Evolutionary conservation across 2,113 vertebrate species (phyloP), one percentile per base, ranked within the genome.

Genomic region (Typhlomys cinereus): DNA sequence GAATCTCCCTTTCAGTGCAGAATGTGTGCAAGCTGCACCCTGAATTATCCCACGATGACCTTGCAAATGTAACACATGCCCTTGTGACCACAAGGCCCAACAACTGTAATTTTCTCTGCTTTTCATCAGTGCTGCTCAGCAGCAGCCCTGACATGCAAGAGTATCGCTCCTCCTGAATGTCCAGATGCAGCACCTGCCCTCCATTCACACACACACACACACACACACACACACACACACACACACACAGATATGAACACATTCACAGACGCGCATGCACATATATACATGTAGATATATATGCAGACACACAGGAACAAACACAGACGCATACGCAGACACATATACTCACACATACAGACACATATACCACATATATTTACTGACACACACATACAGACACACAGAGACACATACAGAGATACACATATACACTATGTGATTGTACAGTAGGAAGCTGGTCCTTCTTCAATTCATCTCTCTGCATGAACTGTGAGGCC

Each of bases 1-100:
- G 95, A 93, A 88, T 75, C 94, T 96, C 92, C 82, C 74, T 95
- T 95, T 96, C 89, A 96, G 91, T 93, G 79, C 70, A 93, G 81
- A 96, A 86, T 94, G 81, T 96, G 96, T 93, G 41, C 66, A 92
- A 83, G 44, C 85, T 95, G 59, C 85, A 96, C 94, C 89, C 91
- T 94, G 90, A 94, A 93, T 95, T 94, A 94, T 96, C 89, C 95
- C 94, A 86, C 75, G 95, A 94, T 96, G 96, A 93, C 94, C 96
- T 94, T 97, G 95, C 94, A 96, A 94, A 94, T 95, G 91, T 71
- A 96, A 92, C 70, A 92, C 83, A 94, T 96, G 93, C 95, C 95
- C 95, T 96, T 94, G 90, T 96, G 96, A 96, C 95, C 96, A 92
- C 91, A 96, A 96, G 85, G 66, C 82, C 83, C 80, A 1, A 85